These are phyloP conservation scores for Latheticus oryzae DNA, from an alignment of 2,888 invertebrate genomes.

Conservation along the genomic window DNA sequence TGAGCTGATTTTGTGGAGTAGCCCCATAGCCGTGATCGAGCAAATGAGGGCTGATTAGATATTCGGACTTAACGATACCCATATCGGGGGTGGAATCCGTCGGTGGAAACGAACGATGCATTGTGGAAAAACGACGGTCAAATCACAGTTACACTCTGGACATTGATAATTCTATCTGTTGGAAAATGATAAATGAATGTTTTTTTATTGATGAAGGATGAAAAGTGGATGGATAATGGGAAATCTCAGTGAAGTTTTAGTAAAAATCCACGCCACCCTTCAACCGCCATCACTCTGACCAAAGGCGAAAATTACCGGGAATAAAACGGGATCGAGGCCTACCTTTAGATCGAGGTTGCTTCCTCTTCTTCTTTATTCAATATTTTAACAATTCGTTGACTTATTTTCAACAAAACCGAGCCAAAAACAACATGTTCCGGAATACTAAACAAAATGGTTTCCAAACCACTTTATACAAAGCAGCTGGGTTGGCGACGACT, in stretches of 20 bases:
- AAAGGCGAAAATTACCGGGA: constrained; percentile 12
- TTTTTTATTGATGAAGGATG: no score
- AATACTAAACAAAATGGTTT: constrained; percentile 65
- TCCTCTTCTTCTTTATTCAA: no score
- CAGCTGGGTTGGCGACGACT: constrained; percentile 55
- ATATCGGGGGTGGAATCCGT: constrained; percentile 66
- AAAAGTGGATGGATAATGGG: background rate
- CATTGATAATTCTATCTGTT: constrained; percentile 35
- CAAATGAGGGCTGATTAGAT: constrained; percentile 78
- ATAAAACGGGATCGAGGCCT: constrained; percentile 15
- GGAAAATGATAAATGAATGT: no score
- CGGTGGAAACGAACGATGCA: constrained; percentile 74
- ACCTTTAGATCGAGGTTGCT: constrained; percentile 9
- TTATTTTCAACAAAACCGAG: constrained; percentile 29
- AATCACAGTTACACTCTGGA: constrained; percentile 15
- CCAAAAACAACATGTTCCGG: constrained; percentile 57
- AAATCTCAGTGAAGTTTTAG: constrained; percentile 1
- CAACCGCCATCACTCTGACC: constrained; percentile 51
- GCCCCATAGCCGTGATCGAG: constrained; percentile 90
- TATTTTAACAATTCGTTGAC: background rate
- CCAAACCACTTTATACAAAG: constrained; percentile 61
- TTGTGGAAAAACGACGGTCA: constrained; percentile 56
- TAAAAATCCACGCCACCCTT: constrained; percentile 45
- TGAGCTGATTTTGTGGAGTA: constrained; percentile 78
- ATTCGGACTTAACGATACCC: constrained; percentile 66